A percentile compares a stretch with the other conserved stretches of the same genome.
Conservation (phyloP, 2,888 invertebrate genomes). For the Mimas tiliae region DNA sequence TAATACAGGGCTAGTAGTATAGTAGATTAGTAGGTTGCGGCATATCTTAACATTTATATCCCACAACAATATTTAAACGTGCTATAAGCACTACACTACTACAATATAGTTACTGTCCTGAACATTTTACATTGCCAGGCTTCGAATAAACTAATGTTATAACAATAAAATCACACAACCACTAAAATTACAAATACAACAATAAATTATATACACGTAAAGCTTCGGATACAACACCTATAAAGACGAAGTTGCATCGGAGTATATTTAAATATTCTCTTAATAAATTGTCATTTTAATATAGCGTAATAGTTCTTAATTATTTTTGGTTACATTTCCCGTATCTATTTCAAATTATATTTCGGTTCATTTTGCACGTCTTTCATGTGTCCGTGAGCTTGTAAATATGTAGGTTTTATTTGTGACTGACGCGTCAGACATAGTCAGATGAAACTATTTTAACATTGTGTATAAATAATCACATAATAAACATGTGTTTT, state of each 20-base stretch:
- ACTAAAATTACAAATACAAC: conserved; percentile 8
- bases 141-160: background rate
- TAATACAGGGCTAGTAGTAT: no score
- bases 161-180: conserved; percentile 10
- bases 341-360: background rate
- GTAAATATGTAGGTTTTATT: no score
- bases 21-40: no score
- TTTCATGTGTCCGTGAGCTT: no score
- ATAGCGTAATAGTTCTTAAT: background rate
- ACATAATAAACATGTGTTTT: no score
- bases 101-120: background rate
- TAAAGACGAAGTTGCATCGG: background rate
- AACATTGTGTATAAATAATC: no score
- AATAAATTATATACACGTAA: conserved; percentile 19
- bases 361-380: background rate
- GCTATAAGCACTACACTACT: conserved; percentile 13
- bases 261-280: background rate
- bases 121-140: background rate
- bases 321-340: background rate
- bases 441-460: no score
- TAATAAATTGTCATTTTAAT: background rate
- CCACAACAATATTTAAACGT: background rate
- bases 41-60: background rate
- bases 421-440: no score
- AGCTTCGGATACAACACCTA: background rate